Conservation (phyloP, 2,888 invertebrate species). For the Mallateleia sp. region DNA sequence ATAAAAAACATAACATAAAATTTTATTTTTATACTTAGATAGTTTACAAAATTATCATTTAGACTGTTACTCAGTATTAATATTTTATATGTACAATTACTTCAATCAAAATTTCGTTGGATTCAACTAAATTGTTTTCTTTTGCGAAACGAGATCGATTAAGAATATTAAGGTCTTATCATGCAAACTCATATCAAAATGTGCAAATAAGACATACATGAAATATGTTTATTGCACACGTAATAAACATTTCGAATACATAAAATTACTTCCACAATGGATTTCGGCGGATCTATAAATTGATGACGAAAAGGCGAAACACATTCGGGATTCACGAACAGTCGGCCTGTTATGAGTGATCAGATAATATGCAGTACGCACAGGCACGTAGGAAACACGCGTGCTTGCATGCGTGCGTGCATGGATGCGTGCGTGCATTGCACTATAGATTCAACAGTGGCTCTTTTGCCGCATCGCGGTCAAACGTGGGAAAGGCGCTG, state of each 20-base stretch:
- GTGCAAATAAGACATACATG: no score
- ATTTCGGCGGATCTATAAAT: conserved; percentile 30
- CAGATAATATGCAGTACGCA: conserved; percentile 83
- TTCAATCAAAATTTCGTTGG: no score
- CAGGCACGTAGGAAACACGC: conserved; percentile 74
- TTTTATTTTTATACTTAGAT: no score
- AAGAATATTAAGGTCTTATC: no score
- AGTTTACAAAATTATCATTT: no score
- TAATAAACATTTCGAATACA: neutral
- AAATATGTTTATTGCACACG: neutral
- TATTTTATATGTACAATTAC: no score
- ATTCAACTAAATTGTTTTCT: no score
- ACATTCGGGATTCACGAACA: conserved; percentile 80
- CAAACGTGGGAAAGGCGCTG: conserved; percentile 80
- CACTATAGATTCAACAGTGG: conserved; percentile 72
- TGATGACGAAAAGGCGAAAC: conserved; percentile 61
- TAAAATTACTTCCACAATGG: neutral
- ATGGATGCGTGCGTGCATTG: conserved; percentile 70
- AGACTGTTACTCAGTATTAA: no score
- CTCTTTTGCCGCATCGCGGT: conserved; percentile 69
- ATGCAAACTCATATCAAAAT: no score
- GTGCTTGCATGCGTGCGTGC: conserved; percentile 73
- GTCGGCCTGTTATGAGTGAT: conserved; percentile 84
- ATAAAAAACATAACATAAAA: no score
- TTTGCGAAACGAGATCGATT: no score